These are phyloP conservation scores for Dolichotis patagonum DNA, from an alignment of 2,113 vertebrate species.

Conservation along the genomic window DNA sequence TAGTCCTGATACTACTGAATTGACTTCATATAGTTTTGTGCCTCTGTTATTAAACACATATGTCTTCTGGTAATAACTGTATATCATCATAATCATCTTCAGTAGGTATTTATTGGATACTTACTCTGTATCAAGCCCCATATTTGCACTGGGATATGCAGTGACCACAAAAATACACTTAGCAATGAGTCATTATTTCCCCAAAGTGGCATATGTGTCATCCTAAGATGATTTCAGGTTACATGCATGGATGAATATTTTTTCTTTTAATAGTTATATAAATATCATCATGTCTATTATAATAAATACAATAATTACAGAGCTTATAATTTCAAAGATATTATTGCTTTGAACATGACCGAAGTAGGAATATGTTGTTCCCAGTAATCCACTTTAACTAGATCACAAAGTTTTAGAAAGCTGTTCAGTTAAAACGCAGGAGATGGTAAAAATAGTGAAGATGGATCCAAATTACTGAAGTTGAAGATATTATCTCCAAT, in stretches of 20 bases:
- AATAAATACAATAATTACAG: background rate
- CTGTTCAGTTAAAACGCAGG: background rate
- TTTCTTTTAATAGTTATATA: conserved; percentile 11
- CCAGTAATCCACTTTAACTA: background rate
- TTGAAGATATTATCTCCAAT: background rate
- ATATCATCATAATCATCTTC: background rate
- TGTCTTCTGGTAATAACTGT: conserved; percentile 20
- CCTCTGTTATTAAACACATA: conserved; percentile 36
- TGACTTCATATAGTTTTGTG: background rate
- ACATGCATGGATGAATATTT: background rate
- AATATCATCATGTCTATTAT: background rate
- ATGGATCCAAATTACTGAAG: background rate
- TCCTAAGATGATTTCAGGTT: background rate
- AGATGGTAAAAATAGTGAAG: background rate
- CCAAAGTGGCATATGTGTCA: background rate
- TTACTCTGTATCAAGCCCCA: background rate
- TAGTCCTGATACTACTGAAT: background rate
- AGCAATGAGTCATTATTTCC: background rate
- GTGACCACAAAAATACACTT: background rate
- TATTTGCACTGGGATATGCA: background rate
- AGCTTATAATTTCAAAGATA: conserved; percentile 43
- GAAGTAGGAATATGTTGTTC: background rate
- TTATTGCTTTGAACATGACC: background rate
- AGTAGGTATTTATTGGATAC: background rate
- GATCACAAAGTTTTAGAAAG: background rate